phyloP scores from a whole-genome alignment of 2,113 vertebrate species.

The Epinephelus fuscoguttatus region DNA sequence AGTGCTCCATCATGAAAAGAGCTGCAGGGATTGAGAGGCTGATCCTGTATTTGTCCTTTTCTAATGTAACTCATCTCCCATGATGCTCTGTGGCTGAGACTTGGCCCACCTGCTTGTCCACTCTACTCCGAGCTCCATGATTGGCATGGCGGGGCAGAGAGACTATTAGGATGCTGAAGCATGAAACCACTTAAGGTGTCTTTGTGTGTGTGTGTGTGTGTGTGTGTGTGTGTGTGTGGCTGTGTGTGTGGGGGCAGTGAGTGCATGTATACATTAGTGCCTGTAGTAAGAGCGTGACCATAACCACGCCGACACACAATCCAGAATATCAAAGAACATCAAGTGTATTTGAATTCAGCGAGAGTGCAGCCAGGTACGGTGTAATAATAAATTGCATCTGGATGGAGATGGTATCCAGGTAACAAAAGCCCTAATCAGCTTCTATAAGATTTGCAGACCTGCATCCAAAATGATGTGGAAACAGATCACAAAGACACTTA shows the following conservation, averaged over 20 bases:
- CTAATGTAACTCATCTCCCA: constrained; percentile 43
- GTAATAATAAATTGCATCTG: constrained; percentile 72
- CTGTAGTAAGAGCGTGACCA: constrained; percentile 46
- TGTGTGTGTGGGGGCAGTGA: background rate
- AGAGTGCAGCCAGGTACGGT: constrained; percentile 31
- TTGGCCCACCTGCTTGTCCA: constrained; percentile 49
- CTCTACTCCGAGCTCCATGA: constrained; percentile 29
- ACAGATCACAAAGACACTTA: constrained; percentile 23
- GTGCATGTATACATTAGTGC: constrained; percentile 34
- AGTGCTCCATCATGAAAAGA: constrained; percentile 19
- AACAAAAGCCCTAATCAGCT: constrained; percentile 71
- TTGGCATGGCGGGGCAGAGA: constrained; percentile 49
- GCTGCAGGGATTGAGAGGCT: constrained; percentile 26
- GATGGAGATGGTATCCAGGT: constrained; percentile 78
- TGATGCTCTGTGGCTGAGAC: constrained; percentile 43
- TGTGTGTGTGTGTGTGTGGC: constrained; percentile 16
- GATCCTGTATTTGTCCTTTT: constrained; percentile 53
- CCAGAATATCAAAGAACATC: constrained; percentile 61
- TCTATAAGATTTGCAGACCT: constrained; percentile 52
- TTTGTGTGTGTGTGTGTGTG: background rate
- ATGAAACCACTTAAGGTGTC: constrained; percentile 66
- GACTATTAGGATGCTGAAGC: constrained; percentile 74
- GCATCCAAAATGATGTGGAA: constrained; percentile 37
- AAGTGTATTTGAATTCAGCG: constrained; percentile 73
- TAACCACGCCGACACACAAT: constrained; percentile 50